These are phyloP conservation scores for Cherax quadricarinatus DNA, from an alignment of 1,140 invertebrate species.

Conservation along the genomic window DNA sequence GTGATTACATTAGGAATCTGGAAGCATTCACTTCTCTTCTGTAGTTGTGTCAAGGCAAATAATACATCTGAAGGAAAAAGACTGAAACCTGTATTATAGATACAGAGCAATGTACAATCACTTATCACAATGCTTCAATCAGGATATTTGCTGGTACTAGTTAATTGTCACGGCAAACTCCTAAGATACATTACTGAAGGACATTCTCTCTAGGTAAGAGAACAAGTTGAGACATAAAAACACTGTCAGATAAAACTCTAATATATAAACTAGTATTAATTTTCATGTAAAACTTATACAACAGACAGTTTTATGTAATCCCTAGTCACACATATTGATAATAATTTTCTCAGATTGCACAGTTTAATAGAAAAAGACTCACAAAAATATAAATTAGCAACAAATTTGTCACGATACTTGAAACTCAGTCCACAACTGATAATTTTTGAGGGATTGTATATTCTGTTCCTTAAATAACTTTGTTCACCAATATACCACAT, in stretches of 20 bases:
- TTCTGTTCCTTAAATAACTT: too few species aligned
- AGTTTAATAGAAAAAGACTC: too few species aligned
- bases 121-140: slow-evolving; percentile 32
- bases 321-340: too few species aligned
- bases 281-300: background rate
- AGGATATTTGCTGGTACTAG: background rate
- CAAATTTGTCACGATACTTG: too few species aligned
- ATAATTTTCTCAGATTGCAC: too few species aligned
- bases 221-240: background rate
- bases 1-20: too few species aligned
- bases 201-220: background rate
- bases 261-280: background rate
- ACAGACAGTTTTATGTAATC: too few species aligned
- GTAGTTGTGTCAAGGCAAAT: background rate
- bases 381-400: too few species aligned
- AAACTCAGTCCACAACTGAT: too few species aligned
- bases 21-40: too few species aligned
- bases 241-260: slow-evolving; percentile 7
- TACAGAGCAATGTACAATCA: slow-evolving; percentile 52
- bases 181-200: background rate
- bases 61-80: slow-evolving; percentile 8
- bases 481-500: too few species aligned
- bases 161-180: background rate
- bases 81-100: slow-evolving; percentile 21
- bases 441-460: too few species aligned